phyloP scores from a whole-genome alignment of 1,140 invertebrate species.

The Melitaea cinxia region DNA sequence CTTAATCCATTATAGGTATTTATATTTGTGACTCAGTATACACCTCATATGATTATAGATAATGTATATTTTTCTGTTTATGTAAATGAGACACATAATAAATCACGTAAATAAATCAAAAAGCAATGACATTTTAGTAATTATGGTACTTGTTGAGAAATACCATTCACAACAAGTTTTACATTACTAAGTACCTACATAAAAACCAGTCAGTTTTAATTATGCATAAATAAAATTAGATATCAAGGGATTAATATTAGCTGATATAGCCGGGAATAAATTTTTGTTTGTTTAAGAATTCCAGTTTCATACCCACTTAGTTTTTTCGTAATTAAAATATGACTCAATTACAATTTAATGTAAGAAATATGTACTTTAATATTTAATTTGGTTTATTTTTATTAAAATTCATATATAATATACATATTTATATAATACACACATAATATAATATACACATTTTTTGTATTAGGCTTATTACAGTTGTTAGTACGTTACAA shows the following conservation, averaged over 20 bases:
- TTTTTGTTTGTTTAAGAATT: constrained; percentile 18
- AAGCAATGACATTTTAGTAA: constrained; percentile 26
- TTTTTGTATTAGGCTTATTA: no score
- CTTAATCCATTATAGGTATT: no score
- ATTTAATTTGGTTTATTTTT: neutral
- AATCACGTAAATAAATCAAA: constrained; percentile 28
- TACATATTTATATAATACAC: neutral
- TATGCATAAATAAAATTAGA: constrained; percentile 18
- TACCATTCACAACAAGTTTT: constrained; percentile 18
- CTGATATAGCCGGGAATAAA: constrained; percentile 9
- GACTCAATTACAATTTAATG: neutral
- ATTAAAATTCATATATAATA: neutral
- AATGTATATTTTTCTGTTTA: constrained; percentile 9
- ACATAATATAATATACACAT: neutral
- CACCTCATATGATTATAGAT: neutral
- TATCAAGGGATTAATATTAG: constrained; percentile 15
- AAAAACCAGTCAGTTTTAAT: constrained; percentile 18
- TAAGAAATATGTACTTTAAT: neutral
- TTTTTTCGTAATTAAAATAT: neutral
- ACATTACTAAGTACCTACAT: constrained; percentile 14
- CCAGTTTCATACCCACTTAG: neutral
- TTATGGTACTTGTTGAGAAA: constrained; percentile 17
- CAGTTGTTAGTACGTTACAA: no score
- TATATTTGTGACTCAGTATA: neutral
- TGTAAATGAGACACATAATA: constrained; percentile 26